Evolutionary conservation across 2,888 invertebrate species (phyloP).

Genomic region (Diachrysia chrysitis): DNA sequence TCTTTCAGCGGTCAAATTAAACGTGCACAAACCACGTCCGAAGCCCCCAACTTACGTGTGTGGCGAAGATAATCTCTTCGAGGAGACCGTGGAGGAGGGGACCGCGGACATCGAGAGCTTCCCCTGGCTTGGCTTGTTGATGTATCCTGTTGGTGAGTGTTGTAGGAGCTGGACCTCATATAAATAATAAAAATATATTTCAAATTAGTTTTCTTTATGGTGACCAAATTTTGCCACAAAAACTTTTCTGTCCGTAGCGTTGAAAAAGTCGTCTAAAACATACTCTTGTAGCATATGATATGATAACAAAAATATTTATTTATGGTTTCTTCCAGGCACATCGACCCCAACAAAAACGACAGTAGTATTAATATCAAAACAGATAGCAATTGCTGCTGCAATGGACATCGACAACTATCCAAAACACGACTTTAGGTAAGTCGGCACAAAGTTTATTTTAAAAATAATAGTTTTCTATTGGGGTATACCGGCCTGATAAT

Average conservation of each 20-base stretch:
- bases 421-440: conserved; percentile 70
- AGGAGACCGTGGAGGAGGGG: conserved; percentile 57
- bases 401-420: conserved; percentile 69
- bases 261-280: no score
- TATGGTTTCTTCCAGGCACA: conserved; percentile 5
- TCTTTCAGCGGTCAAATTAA: background rate
- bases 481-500: no score
- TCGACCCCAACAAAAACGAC: conserved; percentile 49
- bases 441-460: background rate
- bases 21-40: background rate
- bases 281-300: no score
- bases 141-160: conserved; percentile 63
- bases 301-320: background rate
- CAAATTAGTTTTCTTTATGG: no score
- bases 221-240: no score
- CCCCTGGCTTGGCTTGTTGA: conserved; percentile 70
- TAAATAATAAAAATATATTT: no score
- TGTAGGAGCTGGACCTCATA: background rate
- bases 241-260: no score
- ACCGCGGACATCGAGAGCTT: conserved; percentile 57
- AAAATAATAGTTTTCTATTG: no score
- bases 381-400: conserved; percentile 68
- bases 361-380: conserved; percentile 66
- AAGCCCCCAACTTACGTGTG: conserved; percentile 39
- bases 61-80: conserved; percentile 61